Conservation (phyloP, 2,888 invertebrate species). For the Drosophila tanythrix region DNA sequence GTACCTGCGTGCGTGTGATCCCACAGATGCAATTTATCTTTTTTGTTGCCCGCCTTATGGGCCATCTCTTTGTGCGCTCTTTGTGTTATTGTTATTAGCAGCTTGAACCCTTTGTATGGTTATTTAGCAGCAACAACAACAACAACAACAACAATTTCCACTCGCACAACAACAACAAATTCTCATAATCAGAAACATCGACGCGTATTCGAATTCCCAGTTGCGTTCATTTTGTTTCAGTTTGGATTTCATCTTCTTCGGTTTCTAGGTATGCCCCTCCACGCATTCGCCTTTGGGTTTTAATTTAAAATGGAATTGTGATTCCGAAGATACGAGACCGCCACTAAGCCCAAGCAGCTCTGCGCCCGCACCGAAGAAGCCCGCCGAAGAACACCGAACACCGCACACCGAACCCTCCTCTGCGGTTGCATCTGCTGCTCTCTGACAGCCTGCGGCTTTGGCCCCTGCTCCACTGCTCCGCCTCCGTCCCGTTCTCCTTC, state of each 20-base stretch:
- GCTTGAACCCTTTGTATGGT: conserved; percentile 60
- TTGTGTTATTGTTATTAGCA: conserved; percentile 71
- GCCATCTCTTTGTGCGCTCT: conserved; percentile 61
- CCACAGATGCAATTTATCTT: conserved; percentile 82
- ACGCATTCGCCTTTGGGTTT: conserved; percentile 54
- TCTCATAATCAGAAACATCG: conserved; percentile 23
- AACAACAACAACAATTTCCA: conserved; percentile 20
- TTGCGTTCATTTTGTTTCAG: conserved; percentile 56
- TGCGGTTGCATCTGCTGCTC: conserved; percentile 26
- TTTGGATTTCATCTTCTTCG: conserved; percentile 26
- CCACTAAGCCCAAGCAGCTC: conserved; percentile 31
- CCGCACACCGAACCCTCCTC: conserved; percentile 19
- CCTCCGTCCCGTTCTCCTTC: not conserved
- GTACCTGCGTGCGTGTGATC: conserved; percentile 69
- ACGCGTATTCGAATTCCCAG: conserved; percentile 63
- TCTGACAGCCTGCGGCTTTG: conserved; percentile 45
- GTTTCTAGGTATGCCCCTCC: conserved; percentile 47
- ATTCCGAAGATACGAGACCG: conserved; percentile 75
- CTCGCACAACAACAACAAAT: not conserved
- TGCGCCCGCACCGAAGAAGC: conserved; percentile 28
- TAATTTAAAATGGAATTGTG: conserved; percentile 80
- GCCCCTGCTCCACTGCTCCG: conserved; percentile 6
- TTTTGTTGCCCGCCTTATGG: conserved; percentile 83
- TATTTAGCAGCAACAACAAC: conserved; percentile 33
- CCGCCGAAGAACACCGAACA: conserved; percentile 1